A percentile compares a stretch with the other conserved stretches of the same genome.
Conservation (phyloP, 2,888 invertebrate species). For the Helicoverpa assulta region DNA sequence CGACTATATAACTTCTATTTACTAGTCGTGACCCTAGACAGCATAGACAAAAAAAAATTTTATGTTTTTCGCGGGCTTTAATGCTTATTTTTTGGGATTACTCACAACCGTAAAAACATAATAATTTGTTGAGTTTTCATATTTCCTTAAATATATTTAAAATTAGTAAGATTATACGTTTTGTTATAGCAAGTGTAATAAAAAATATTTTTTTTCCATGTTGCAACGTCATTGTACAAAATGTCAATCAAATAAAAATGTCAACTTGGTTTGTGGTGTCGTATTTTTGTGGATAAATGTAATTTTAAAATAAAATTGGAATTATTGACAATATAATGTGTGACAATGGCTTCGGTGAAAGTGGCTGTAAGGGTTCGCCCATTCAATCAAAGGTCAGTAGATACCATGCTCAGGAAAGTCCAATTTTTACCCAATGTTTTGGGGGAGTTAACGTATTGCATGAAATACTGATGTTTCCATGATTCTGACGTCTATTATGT, state of each 20-base stretch:
- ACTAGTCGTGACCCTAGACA: background rate
- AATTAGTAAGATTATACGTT: constrained; percentile 2
- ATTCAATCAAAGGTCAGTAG: constrained; percentile 95
- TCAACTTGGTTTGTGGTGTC: constrained; percentile 80
- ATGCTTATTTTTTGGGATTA: background rate
- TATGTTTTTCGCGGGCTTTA: background rate
- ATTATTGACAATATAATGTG: constrained; percentile 87
- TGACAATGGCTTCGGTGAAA: constrained; percentile 96
- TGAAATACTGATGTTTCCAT: constrained; percentile 64
- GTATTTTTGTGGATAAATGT: constrained; percentile 81
- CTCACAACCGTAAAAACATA: no score
- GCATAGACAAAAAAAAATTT: background rate
- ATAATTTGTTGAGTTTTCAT: background rate
- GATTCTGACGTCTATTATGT: constrained; percentile 67
- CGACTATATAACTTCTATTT: background rate
- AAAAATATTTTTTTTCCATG: constrained; percentile 38
- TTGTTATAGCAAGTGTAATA: constrained; percentile 1
- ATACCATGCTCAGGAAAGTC: constrained; percentile 54
- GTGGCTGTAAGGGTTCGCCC: constrained; percentile 97
- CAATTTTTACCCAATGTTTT: constrained; percentile 64
- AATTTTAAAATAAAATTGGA: constrained; percentile 75
- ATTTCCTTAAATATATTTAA: background rate
- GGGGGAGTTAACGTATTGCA: constrained; percentile 65
- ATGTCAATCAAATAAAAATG: constrained; percentile 73
- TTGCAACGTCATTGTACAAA: constrained; percentile 53